Evolutionary conservation across 2,113 vertebrate genomes (phyloP), one percentile per base, ranked within the genome.

Genomic region (Cryptoleucopteryx plumbea): DNA sequence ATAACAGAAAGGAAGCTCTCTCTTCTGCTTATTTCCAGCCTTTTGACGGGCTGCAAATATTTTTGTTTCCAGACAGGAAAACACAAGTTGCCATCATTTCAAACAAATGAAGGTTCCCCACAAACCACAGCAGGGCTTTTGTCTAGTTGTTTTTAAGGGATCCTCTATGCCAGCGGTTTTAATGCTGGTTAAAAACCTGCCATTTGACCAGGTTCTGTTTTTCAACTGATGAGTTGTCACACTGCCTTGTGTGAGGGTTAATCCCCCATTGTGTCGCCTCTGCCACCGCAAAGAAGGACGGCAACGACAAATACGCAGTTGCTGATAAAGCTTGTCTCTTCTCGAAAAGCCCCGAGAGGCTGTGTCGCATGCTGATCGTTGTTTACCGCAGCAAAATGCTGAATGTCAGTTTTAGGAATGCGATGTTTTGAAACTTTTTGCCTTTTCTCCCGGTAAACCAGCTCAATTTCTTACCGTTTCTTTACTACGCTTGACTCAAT

Each of bases 291-390:
- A 96, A 97, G 88, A 94, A 94, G 65, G 89, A 97, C 92, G 32
- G 86, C 82, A 72, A 71, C 40, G 87, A 95, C 94, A 96, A 96
- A 95, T 80, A 96, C 84, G 61, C 91, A 97, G 94, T 61, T 96
- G 97, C 98, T 97, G 97, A 97, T 95, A 94, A 96, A 96, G 95
- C 94, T 77, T 34, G 86, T 98, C 97, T 96, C 95, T 97, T 96
- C 97, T 97, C 32, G 97, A 97, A 97, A 98, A 97, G 94, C 97
- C 95, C 78, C 11, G 90, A 92, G 80, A 88, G 95, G 82, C 96
- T 94, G 92, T 94, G 79, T 87, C 32, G 58, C 68, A 83, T 93
- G 85, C 87, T 96, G 95, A 96, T 92, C 88, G 92, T 86, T 94
- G 91, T 96, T 98, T 95, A 91, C 88, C 3, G 2, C 89, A 82